Percentiles rank a stretch among this genome's conserved stretches.
Evolutionary conservation across 2,797 vertebrate species (phyloP).

Genomic region (Gadopsis bispinosus): DNA sequence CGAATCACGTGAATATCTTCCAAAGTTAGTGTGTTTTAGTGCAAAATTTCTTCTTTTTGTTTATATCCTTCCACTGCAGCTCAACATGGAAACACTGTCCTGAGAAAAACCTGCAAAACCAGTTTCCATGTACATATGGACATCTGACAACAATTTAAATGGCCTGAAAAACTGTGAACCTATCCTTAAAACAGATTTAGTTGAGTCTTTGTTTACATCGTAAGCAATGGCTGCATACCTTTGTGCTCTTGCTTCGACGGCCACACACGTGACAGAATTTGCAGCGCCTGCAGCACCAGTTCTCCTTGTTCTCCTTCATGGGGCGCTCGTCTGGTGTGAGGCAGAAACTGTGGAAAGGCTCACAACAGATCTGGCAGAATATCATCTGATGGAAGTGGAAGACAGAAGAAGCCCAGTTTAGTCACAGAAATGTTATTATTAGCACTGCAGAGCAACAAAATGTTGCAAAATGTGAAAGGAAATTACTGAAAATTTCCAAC

Average conservation of each 20-base stretch:
- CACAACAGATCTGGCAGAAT: conserved; percentile 94
- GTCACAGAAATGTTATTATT: conserved; percentile 16
- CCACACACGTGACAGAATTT: conserved; percentile 93
- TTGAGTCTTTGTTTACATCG: background rate
- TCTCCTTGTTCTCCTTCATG: conserved; percentile 87
- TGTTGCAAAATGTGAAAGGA: background rate
- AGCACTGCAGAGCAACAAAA: background rate
- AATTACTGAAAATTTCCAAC: background rate
- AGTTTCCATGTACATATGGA: background rate
- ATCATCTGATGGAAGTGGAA: conserved; percentile 84
- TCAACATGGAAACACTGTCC: too few relatives aligned
- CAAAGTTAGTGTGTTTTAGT: too few relatives aligned
- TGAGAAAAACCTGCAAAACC: background rate
- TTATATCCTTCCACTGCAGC: background rate
- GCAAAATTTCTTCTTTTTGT: background rate
- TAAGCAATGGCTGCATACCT: conserved; percentile 75
- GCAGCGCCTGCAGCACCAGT: conserved; percentile 94
- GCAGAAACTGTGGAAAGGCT: conserved; percentile 94
- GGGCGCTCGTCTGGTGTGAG: conserved; percentile 89
- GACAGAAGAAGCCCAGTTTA: background rate
- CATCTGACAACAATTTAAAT: background rate
- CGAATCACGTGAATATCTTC: too few relatives aligned
- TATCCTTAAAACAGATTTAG: background rate
- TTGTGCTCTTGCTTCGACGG: conserved; percentile 89
- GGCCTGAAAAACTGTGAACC: background rate